Conservation (phyloP, 2,888 invertebrate genomes). For the Trissolcus brochymenae region DNA sequence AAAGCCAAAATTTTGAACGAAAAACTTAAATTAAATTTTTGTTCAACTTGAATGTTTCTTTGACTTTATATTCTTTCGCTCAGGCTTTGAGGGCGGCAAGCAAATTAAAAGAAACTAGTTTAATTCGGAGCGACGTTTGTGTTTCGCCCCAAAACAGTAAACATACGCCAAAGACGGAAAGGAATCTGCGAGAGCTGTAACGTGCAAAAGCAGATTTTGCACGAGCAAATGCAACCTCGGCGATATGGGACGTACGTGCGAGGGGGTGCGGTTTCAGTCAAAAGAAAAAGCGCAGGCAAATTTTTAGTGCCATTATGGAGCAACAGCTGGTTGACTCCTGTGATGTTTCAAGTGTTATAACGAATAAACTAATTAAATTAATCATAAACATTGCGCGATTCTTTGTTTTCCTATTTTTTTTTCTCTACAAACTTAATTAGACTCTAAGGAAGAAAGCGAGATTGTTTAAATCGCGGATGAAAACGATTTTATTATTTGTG, state of each 20-base stretch:
- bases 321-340: slow-evolving; percentile 51
- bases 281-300: slow-evolving; percentile 32
- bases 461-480: neutral
- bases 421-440: slow-evolving; percentile 9
- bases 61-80: neutral
- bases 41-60: neutral
- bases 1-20: too few species aligned
- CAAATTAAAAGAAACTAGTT: slow-evolving; percentile 48
- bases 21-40: too few species aligned
- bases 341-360: slow-evolving; percentile 43
- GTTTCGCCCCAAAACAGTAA: slow-evolving; percentile 39
- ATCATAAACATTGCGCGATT: slow-evolving; percentile 14
- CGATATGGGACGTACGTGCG: neutral
- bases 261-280: slow-evolving; percentile 1
- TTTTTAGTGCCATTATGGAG: slow-evolving; percentile 39
- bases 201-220: slow-evolving; percentile 37
- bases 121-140: slow-evolving; percentile 36
- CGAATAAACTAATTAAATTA: slow-evolving; percentile 44
- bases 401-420: neutral
- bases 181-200: slow-evolving; percentile 34
- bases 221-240: slow-evolving; percentile 13
- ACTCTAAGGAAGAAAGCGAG: slow-evolving; percentile 1
- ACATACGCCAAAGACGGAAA: slow-evolving; percentile 41
- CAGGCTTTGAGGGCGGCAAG: slow-evolving; percentile 25
- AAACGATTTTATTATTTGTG: neutral